A percentile compares a stretch with the other conserved stretches of the same genome.
Conservation (phyloP, 2,888 invertebrate species). For the Phaedon cochleariae region DNA sequence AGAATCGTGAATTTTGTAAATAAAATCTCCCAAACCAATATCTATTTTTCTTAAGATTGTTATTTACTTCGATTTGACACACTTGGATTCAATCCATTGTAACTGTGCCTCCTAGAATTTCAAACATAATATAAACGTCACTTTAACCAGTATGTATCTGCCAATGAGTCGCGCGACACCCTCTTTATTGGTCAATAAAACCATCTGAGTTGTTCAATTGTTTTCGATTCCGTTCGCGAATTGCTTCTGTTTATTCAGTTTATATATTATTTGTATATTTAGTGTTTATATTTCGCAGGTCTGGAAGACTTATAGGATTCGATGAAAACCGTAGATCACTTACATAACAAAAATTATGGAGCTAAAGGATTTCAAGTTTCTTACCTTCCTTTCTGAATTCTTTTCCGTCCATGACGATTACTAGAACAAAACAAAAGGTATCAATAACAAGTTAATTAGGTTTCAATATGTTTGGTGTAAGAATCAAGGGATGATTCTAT, state of each 20-base stretch:
- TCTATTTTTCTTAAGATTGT: no score
- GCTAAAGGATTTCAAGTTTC: slow-evolving; percentile 32
- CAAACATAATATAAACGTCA: slow-evolving; percentile 39
- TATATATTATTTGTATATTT: not conserved
- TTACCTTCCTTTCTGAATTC: slow-evolving; percentile 67
- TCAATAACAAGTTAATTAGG: not conserved
- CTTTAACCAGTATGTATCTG: slow-evolving; percentile 41
- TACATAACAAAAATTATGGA: no score
- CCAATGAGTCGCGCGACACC: slow-evolving; percentile 31
- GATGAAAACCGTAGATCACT: no score
- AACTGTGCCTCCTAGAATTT: not conserved
- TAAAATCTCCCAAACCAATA: no score
- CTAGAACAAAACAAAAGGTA: slow-evolving; percentile 18
- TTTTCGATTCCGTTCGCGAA: slow-evolving; percentile 1
- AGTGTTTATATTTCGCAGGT: not conserved
- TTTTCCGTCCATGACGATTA: slow-evolving; percentile 62
- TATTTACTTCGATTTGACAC: not conserved
- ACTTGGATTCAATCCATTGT: not conserved
- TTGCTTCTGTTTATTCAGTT: not conserved
- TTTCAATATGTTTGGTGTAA: no score
- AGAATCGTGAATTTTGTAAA: no score
- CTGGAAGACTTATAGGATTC: no score
- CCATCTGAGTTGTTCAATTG: slow-evolving; percentile 1
- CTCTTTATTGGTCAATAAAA: slow-evolving; percentile 11
- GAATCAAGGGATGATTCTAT: no score